A percentile compares a stretch with the other conserved stretches of the same genome.
Evolutionary conservation across 1,140 invertebrate genomes (phyloP).

Genomic region (Zaprionus nigranus): DNA sequence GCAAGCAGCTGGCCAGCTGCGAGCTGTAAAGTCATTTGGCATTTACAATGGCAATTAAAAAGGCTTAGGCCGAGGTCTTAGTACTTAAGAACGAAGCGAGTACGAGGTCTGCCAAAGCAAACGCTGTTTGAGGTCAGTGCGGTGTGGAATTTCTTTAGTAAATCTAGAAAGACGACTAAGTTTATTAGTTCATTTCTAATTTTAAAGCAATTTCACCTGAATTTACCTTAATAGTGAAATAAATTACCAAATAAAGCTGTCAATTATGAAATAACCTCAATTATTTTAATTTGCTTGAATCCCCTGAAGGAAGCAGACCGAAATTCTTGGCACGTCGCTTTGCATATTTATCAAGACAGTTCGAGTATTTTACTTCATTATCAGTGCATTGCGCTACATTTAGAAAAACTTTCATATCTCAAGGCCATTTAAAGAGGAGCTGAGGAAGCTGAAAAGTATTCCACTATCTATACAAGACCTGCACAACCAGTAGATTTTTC

Average conservation of each 20-base stretch:
- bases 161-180: not conserved
- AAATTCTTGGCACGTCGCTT: constrained; percentile 9
- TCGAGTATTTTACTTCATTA: constrained; percentile 40
- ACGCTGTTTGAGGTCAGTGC: constrained; percentile 9
- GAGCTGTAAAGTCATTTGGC: constrained; percentile 39
- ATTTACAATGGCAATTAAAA: constrained; percentile 60
- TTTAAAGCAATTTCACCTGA: not conserved
- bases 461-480: not conserved
- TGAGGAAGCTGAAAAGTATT: not conserved
- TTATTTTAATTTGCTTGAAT: not conserved
- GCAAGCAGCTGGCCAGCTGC: constrained; percentile 16
- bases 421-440: constrained; percentile 24
- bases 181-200: not conserved
- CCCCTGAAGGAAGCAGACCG: not conserved
- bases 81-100: constrained; percentile 34
- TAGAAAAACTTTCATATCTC: constrained; percentile 37
- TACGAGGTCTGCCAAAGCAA: constrained; percentile 15
- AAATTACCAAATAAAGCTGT: not conserved
- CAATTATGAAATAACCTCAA: not conserved
- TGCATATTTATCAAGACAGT: constrained; percentile 4
- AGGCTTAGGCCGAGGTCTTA: constrained; percentile 44
- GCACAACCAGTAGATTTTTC: constrained; percentile 11
- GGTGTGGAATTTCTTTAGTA: not conserved
- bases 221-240: not conserved
- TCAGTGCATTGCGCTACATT: constrained; percentile 7